Evolutionary conservation across 2,797 vertebrate species (phyloP).

Genomic region (Caiman crocodilus): DNA sequence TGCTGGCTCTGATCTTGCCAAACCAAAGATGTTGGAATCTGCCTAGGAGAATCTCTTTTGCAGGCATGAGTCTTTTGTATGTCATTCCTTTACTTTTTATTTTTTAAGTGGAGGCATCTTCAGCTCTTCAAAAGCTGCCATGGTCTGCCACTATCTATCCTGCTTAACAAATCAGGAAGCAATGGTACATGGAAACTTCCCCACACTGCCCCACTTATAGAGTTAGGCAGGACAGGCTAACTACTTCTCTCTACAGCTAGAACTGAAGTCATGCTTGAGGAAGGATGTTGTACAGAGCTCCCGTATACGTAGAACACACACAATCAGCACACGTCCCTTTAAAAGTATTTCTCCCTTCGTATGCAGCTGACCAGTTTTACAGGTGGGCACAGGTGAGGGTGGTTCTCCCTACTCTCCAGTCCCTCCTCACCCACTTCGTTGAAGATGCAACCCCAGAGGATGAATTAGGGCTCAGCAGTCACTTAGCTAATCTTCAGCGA

Average conservation of each 20-base stretch:
- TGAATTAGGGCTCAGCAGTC: slow-evolving; percentile 67
- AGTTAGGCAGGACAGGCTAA: no score
- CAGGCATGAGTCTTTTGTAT: not conserved
- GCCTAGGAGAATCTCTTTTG: not conserved
- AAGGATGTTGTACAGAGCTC: not conserved
- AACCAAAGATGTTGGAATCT: not conserved
- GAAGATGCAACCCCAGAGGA: slow-evolving; percentile 19
- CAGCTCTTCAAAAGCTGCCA: rapidly evolving
- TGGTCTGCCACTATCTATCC: not conserved
- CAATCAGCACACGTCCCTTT: not conserved
- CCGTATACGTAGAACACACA: not conserved
- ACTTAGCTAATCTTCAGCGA: slow-evolving; percentile 58
- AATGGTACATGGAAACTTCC: not conserved
- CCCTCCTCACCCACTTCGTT: slow-evolving; percentile 48
- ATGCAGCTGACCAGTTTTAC: not conserved
- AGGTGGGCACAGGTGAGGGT: rapidly evolving
- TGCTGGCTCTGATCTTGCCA: not conserved
- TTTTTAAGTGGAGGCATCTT: not conserved
- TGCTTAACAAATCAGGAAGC: not conserved
- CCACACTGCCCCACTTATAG: not conserved
- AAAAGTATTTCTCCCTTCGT: not conserved
- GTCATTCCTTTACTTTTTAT: not conserved
- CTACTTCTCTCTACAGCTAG: no score
- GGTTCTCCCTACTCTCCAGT: not conserved
- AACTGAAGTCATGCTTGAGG: not conserved